Percentiles rank a stretch among this genome's conserved stretches.
Evolutionary conservation across 2,797 vertebrate species (phyloP).

Genomic region (Ctenosaura bakeri): DNA sequence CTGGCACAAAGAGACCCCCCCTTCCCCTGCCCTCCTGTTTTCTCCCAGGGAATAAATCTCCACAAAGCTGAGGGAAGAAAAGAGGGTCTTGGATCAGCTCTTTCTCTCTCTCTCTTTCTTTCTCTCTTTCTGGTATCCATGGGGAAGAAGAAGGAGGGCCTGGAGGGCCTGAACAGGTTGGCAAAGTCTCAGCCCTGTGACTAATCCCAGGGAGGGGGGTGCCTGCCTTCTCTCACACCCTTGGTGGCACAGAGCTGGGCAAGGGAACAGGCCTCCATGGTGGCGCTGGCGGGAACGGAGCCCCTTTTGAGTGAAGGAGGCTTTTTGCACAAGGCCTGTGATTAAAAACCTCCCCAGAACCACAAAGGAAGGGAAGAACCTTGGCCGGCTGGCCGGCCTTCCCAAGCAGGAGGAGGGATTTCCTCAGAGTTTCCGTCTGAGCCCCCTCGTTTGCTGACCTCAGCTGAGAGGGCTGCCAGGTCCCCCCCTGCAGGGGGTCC

Average conservation of each 20-base stretch:
- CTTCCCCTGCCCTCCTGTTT: not conserved
- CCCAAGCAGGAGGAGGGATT: not conserved
- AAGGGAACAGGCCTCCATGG: not conserved
- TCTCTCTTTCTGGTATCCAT: not conserved
- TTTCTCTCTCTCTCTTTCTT: too few species aligned
- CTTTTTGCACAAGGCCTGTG: not conserved
- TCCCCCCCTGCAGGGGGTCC: not conserved
- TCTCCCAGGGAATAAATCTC: constrained; percentile 23
- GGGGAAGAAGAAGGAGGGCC: not conserved
- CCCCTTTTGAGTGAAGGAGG: not conserved
- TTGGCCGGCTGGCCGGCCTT: not conserved
- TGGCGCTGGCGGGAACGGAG: not conserved
- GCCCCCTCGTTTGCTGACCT: not conserved
- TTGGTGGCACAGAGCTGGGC: not conserved
- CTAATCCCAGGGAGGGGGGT: not conserved
- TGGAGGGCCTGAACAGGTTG: not conserved
- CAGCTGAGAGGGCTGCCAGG: not conserved
- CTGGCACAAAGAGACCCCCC: not conserved
- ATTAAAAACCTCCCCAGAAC: not conserved
- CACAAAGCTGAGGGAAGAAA: not conserved
- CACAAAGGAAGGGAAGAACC: not conserved
- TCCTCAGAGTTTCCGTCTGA: constrained; percentile 3
- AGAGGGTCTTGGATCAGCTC: not conserved
- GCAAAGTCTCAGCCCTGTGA: not conserved
- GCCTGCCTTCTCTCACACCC: not conserved